phyloP scores from a whole-genome alignment of 2,888 invertebrate species.

The Napeogenes sylphis region DNA sequence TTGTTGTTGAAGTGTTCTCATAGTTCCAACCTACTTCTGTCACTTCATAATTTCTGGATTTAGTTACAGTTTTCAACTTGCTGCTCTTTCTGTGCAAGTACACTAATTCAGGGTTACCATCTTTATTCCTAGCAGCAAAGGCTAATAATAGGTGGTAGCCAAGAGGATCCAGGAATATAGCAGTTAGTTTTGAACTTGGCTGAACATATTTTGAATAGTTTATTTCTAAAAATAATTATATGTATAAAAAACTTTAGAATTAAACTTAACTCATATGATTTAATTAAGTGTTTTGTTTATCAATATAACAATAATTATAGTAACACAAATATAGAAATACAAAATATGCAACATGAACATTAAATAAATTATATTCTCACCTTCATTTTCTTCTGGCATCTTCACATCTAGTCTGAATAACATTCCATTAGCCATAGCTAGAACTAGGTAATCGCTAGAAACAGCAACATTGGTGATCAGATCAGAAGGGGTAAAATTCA shows the following conservation, averaged over 20 bases:
- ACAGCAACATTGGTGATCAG: constrained; percentile 88
- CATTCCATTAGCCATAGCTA: constrained; percentile 89
- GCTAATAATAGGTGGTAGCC: constrained; percentile 91
- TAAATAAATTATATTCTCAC: constrained; percentile 58
- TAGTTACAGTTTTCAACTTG: constrained; percentile 82
- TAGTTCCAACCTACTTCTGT: constrained; percentile 95
- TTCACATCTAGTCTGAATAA: constrained; percentile 89
- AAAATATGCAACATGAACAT: background rate
- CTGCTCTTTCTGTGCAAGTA: constrained; percentile 87
- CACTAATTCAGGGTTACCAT: constrained; percentile 83
- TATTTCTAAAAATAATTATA: constrained; percentile 79
- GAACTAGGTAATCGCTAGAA: constrained; percentile 88
- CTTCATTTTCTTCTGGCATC: constrained; percentile 86
- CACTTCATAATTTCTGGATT: constrained; percentile 87
- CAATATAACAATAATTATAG: too few species aligned
- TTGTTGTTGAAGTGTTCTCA: constrained; percentile 80
- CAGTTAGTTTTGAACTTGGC: constrained; percentile 78
- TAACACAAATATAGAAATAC: too few species aligned
- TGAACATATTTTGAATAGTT: constrained; percentile 81
- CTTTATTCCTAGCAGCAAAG: constrained; percentile 80
- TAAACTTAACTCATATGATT: too few species aligned
- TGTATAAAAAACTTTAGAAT: too few species aligned
- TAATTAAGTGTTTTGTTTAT: too few species aligned
- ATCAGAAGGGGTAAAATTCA: constrained; percentile 87
- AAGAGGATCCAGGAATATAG: constrained; percentile 89